Percentiles rank a stretch among this genome's conserved stretches.
phyloP scores from a whole-genome alignment of 2,797 vertebrate genomes.

The Margarornis squamiger region DNA sequence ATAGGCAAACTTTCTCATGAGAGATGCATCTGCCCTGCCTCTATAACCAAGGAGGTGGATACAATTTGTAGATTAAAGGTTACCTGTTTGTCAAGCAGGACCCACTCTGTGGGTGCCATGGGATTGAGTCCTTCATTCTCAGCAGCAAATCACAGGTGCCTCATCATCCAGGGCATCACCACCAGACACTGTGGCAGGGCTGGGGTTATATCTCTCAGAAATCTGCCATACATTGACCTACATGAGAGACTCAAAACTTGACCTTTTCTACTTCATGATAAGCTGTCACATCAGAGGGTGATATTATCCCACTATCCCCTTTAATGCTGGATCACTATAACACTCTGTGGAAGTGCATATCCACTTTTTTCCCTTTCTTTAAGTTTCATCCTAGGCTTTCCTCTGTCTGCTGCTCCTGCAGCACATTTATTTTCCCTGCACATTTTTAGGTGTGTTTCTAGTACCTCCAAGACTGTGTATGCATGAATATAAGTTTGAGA shows the following conservation, averaged over 20 bases:
- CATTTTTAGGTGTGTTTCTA: background rate
- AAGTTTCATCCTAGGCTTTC: background rate
- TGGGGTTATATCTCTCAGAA: background rate
- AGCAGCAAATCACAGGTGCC: background rate
- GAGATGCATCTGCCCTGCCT: rapidly evolving
- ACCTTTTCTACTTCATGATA: background rate
- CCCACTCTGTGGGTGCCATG: rapidly evolving
- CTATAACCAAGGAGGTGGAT: background rate
- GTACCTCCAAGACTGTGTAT: background rate
- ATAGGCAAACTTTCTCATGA: background rate
- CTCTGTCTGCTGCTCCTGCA: background rate
- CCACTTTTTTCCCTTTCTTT: background rate
- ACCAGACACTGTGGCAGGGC: background rate
- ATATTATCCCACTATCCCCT: background rate
- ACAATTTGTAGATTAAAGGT: background rate
- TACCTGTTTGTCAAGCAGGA: background rate
- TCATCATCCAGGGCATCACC: background rate
- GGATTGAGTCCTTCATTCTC: background rate
- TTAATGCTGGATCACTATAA: background rate
- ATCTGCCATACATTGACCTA: background rate
- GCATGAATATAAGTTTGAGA: background rate
- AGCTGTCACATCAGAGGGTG: background rate
- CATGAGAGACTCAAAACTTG: background rate
- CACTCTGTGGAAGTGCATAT: background rate
- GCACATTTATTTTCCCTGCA: background rate